These are phyloP conservation scores for Drosophila orena DNA, from an alignment of 1,140 invertebrate genomes.

Conservation along the genomic window DNA sequence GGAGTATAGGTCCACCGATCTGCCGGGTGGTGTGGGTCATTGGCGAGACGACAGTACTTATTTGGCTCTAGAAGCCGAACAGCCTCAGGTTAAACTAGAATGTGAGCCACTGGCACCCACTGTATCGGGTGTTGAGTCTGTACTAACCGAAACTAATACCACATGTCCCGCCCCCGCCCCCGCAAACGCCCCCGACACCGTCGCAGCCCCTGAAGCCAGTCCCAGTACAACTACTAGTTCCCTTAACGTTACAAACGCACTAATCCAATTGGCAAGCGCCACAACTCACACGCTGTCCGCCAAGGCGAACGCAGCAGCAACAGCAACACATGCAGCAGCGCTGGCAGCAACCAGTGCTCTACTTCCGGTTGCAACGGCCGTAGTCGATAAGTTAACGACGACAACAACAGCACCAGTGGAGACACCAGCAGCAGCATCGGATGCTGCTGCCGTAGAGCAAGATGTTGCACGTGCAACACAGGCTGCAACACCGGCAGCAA, in stretches of 20 bases:
- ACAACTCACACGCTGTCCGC: constrained; percentile 76
- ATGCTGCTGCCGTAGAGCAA: constrained; percentile 6
- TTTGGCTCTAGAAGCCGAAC: constrained; percentile 85
- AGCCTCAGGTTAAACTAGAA: constrained; percentile 63
- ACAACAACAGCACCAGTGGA: constrained; percentile 45
- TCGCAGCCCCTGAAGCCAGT: constrained; percentile 56
- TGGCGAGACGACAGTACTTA: constrained; percentile 94
- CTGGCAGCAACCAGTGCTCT: constrained; percentile 63
- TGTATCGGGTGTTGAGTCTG: constrained; percentile 26
- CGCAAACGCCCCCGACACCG: constrained; percentile 4
- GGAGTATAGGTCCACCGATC: constrained; percentile 89
- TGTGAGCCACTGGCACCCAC: constrained; percentile 29
- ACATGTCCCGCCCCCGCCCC: constrained; percentile 17
- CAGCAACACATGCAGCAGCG: constrained; percentile 70
- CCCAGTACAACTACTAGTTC: constrained; percentile 55
- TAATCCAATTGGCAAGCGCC: constrained; percentile 84
- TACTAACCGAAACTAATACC: constrained; percentile 69
- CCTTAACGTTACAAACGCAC: constrained; percentile 78
- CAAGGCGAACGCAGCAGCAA: constrained; percentile 70
- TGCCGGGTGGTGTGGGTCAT: constrained; percentile 91
- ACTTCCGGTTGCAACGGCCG: constrained; percentile 61
- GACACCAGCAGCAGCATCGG: constrained; percentile 23
- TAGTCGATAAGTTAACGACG: constrained; percentile 63
- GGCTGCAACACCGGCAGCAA: constrained; percentile 10
- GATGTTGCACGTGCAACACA: constrained; percentile 16